Percentiles rank a stretch among this genome's conserved stretches.
Evolutionary conservation across 2,888 invertebrate genomes (phyloP).

Genomic region (Neoitamus cyanurus): DNA sequence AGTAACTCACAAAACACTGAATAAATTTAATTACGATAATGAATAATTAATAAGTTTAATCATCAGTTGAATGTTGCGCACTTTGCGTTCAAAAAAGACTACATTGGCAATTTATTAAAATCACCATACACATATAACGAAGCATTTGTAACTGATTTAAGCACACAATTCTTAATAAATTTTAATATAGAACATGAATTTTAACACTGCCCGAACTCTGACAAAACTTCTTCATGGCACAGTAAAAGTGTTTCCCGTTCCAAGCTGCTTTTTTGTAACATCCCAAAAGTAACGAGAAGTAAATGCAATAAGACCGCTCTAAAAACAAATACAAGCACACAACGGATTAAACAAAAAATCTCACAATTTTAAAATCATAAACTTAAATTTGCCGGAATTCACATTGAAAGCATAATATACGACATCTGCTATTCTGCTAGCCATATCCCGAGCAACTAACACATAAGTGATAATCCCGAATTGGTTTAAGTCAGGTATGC

Average conservation of each 20-base stretch:
- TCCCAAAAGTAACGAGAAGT: not conserved
- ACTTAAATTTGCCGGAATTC: constrained; percentile 12
- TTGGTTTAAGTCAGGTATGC: constrained; percentile 32
- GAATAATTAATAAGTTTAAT: not conserved
- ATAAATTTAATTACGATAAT: too few species aligned
- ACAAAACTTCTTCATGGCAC: not conserved
- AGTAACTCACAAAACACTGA: too few species aligned
- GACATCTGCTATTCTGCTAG: constrained; percentile 25
- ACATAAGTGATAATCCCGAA: not conserved
- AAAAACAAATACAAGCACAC: not conserved
- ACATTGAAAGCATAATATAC: not conserved
- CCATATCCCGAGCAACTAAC: constrained; percentile 5
- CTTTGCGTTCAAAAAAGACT: not conserved
- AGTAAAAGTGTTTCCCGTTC: not conserved
- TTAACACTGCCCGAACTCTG: not conserved
- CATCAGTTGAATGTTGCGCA: not conserved
- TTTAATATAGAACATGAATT: not conserved
- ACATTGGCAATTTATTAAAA: not conserved
- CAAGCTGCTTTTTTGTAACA: not conserved
- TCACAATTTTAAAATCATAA: not conserved
- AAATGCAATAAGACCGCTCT: not conserved
- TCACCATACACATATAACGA: not conserved
- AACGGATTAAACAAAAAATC: not conserved
- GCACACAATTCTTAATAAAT: not conserved
- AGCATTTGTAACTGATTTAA: not conserved